Conservation (phyloP, 2,888 invertebrate genomes). For the Penaeus monodon region DNA sequence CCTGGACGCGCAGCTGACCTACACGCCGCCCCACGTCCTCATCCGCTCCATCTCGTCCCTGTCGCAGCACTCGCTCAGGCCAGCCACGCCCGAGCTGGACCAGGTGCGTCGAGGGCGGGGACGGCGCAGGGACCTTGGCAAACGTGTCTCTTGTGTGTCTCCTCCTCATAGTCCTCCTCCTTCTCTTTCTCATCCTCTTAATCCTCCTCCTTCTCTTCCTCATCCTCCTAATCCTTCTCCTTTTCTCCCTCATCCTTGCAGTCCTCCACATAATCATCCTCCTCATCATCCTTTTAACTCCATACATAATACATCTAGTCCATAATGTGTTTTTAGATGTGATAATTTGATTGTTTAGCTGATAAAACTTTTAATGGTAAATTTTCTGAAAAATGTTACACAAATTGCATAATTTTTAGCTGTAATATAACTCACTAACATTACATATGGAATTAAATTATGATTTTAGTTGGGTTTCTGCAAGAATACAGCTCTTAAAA, state of each 20-base stretch:
- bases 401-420: not conserved
- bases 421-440: no score
- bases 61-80: slow-evolving; percentile 63
- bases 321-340: no score
- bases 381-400: not conserved
- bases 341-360: no score
- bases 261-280: no score
- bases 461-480: no score
- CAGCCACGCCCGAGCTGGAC: slow-evolving; percentile 55
- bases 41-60: slow-evolving; percentile 64
- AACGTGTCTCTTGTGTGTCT: no score
- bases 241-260: no score
- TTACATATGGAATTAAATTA: no score
- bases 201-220: not conserved
- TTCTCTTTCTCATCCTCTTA: not conserved
- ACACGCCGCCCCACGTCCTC: slow-evolving; percentile 64
- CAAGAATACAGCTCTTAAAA: no score
- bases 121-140: no score
- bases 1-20: slow-evolving; percentile 58
- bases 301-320: no score
- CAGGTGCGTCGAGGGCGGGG: slow-evolving; percentile 21
- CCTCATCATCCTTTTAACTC: not conserved
- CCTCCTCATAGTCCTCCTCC: not conserved
- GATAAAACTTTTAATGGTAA: not conserved
- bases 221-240: no score